Percentiles rank a stretch among this genome's conserved stretches.
Evolutionary conservation across 2,888 invertebrate species (phyloP).

Genomic region (Thysanoteuthis rhombus): DNA sequence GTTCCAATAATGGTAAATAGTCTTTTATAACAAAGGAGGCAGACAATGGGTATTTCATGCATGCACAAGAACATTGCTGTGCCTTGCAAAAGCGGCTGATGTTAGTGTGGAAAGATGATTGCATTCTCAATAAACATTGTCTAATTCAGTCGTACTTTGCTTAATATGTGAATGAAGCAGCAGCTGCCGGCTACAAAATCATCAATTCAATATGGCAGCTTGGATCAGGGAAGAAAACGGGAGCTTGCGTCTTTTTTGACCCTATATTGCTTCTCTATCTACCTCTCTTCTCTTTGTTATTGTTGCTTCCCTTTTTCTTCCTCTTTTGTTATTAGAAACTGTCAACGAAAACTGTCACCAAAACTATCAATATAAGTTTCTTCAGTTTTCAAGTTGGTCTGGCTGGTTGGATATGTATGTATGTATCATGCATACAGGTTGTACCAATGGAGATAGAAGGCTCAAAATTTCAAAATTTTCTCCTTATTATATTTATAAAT

Average conservation of each 20-base stretch:
- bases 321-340: too few species aligned
- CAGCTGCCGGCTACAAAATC: background rate
- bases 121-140: background rate
- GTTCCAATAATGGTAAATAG: background rate
- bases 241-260: background rate
- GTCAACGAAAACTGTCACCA: too few species aligned
- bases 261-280: background rate
- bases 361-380: too few species aligned
- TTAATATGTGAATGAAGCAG: background rate
- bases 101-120: background rate
- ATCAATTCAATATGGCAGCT: background rate
- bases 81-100: background rate
- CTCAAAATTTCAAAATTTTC: too few species aligned
- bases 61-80: background rate
- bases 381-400: too few species aligned
- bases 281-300: background rate
- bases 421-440: too few species aligned
- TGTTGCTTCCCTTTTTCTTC: background rate
- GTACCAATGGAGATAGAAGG: too few species aligned
- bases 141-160: background rate
- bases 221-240: background rate
- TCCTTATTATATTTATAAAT: too few species aligned
- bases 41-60: background rate
- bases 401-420: too few species aligned
- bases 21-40: background rate